Evolutionary conservation across 2,888 invertebrate genomes (phyloP).

Genomic region (Galerucella calmariensis): DNA sequence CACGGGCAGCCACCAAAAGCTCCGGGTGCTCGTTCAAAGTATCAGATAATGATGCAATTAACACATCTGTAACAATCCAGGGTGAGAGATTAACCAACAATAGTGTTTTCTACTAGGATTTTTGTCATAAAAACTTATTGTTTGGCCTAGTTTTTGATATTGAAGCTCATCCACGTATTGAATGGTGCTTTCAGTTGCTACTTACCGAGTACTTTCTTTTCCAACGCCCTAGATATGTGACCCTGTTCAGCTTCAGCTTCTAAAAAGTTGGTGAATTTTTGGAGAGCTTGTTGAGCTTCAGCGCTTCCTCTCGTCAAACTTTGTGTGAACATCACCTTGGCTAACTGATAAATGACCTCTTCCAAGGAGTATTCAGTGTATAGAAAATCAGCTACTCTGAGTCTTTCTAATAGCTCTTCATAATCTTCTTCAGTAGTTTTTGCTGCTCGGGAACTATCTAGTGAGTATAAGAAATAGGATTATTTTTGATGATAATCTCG

Average conservation of each 20-base stretch:
- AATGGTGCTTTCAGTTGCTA: neutral
- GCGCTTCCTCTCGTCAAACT: constrained; percentile 76
- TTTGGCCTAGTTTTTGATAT: too few species aligned
- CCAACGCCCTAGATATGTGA: constrained; percentile 77
- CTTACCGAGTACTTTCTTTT: constrained; percentile 82
- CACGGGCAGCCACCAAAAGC: constrained; percentile 62
- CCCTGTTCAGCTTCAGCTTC: constrained; percentile 80
- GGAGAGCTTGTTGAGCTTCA: constrained; percentile 78
- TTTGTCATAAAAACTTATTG: too few species aligned
- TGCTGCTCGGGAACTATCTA: constrained; percentile 38
- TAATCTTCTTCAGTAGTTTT: constrained; percentile 67
- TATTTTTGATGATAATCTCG: neutral
- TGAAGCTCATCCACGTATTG: too few species aligned
- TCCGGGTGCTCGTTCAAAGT: constrained; percentile 80
- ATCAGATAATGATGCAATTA: constrained; percentile 79
- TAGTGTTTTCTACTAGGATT: too few species aligned
- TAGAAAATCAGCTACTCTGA: constrained; percentile 76
- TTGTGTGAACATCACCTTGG: constrained; percentile 85
- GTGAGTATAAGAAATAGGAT: neutral
- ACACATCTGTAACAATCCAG: constrained; percentile 70
- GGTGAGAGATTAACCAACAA: neutral
- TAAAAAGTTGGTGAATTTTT: constrained; percentile 79
- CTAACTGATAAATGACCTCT: constrained; percentile 83
- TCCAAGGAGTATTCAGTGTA: constrained; percentile 82
- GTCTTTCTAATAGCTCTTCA: constrained; percentile 76